Evolutionary conservation across 2,888 invertebrate species (phyloP), one percentile per base, ranked within the genome.

Genomic region (Ophion costatus): DNA sequence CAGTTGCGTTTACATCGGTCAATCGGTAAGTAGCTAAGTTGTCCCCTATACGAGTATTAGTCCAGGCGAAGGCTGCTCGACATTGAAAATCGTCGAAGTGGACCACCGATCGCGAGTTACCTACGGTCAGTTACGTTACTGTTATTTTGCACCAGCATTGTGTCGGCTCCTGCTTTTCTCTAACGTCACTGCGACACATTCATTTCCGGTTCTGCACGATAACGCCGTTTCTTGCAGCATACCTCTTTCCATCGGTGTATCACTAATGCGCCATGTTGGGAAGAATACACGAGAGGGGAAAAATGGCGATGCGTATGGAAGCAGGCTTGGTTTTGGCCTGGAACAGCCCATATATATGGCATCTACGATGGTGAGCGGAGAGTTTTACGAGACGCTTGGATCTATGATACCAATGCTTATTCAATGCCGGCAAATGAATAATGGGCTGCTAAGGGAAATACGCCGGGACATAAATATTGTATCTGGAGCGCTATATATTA

Each of bases 401-500:
- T 91, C 91, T 92, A 91, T 90, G 91, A 91, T 92, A 92, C 91
- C 91, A 92, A 92, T 91, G 92, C 92, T 92, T 92, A 92, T 93
- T 93, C 92, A 92, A 92, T 91, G 92, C 91, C 89, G 89, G 87
- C 84, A 92, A 93, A 93, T 93, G 93, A 93, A 93, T 93, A 93
- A 93, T 93, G 93, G 92, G 91, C 91, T 91, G 92, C 91, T 92
- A 91, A 80, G 93, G 91, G 92, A 93, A 93, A 93, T 92, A 92
- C 92, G 89, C 90, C 89, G 88, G 89, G 92, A 91, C 93, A 93
- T 93, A 93, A 93, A 93, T 93, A 93, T 93, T 93, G 93, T 92
- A 93, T 93, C 92, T 92, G 90, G 93, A 93, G 89, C 93, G 91
- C 92, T 93, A 91, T 93, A 92, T 92, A 93, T 93, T 92, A 93